A percentile compares a stretch with the other conserved stretches of the same genome.
These are phyloP conservation scores for Streblospio benedicti DNA, from an alignment of 1,140 invertebrate species.

Conservation along the genomic window DNA sequence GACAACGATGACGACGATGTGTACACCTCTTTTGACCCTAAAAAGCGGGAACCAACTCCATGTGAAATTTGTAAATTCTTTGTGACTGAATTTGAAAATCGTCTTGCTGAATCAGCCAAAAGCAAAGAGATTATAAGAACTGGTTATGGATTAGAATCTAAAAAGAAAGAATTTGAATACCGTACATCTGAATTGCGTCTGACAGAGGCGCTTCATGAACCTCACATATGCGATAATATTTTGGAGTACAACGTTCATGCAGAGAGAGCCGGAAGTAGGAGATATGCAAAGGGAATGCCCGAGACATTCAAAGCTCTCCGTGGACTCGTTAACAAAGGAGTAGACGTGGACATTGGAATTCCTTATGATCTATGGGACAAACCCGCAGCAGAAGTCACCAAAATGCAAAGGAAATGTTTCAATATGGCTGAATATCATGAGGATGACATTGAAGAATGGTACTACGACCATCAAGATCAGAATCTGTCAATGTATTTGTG, in stretches of 20 bases:
- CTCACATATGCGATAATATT: slow-evolving; percentile 74
- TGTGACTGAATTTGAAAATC: slow-evolving; percentile 68
- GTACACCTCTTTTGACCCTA: slow-evolving; percentile 15
- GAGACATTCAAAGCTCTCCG: slow-evolving; percentile 92
- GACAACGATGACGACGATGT: slow-evolving; percentile 16
- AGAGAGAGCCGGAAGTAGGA: slow-evolving; percentile 77
- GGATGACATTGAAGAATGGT: slow-evolving; percentile 53
- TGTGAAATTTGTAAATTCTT: slow-evolving; percentile 73
- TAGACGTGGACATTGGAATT: slow-evolving; percentile 94
- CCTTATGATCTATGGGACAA: slow-evolving; percentile 94
- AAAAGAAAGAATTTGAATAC: slow-evolving; percentile 72
- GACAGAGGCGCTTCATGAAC: slow-evolving; percentile 66
- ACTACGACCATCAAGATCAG: slow-evolving; percentile 47
- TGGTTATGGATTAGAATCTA: slow-evolving; percentile 83
- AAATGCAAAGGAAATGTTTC: slow-evolving; percentile 75
- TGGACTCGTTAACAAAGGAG: slow-evolving; percentile 88
- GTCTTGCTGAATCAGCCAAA: slow-evolving; percentile 80
- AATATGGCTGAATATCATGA: slow-evolving; percentile 51
- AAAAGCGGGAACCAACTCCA: slow-evolving; percentile 17
- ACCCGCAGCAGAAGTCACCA: slow-evolving; percentile 90
- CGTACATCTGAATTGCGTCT: slow-evolving; percentile 77
- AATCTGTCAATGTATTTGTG: slow-evolving; percentile 45
- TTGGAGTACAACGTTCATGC: slow-evolving; percentile 91
- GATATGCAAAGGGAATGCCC: slow-evolving; percentile 93
- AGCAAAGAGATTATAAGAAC: slow-evolving; percentile 78